Conservation (phyloP, 2,797 vertebrate genomes). For the Apogon hyalosoma region DNA sequence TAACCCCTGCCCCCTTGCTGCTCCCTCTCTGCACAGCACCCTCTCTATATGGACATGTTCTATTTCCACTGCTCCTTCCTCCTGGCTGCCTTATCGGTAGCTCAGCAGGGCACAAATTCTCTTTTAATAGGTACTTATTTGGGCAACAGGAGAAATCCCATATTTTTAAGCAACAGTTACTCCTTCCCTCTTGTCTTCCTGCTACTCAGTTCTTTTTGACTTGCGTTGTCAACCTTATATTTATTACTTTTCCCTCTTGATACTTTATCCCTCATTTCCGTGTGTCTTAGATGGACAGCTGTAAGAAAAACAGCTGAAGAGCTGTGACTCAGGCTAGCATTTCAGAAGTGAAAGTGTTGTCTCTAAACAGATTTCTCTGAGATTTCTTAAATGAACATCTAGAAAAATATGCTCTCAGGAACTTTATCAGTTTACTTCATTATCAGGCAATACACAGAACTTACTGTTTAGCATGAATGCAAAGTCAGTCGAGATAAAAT, state of each 20-base stretch:
- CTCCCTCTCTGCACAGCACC: constrained; percentile 58
- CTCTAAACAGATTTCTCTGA: neutral
- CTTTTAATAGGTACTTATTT: constrained; percentile 86
- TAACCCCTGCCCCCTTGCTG: constrained; percentile 77
- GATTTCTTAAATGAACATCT: constrained; percentile 7
- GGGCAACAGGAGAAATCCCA: constrained; percentile 80
- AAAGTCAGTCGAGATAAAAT: constrained; percentile 36
- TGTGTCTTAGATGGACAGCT: neutral
- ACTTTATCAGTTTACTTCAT: constrained; percentile 6
- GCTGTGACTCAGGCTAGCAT: neutral
- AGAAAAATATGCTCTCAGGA: neutral
- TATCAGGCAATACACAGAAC: constrained; percentile 4
- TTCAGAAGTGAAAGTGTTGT: neutral
- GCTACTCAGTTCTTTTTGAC: constrained; percentile 20
- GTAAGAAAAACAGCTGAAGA: neutral
- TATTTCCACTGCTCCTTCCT: constrained; percentile 80
- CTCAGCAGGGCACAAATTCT: constrained; percentile 73
- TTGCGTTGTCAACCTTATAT: constrained; percentile 32
- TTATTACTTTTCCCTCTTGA: constrained; percentile 23
- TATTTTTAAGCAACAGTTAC: constrained; percentile 57
- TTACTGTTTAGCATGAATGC: constrained; percentile 1
- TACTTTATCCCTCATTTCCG: constrained; percentile 20
- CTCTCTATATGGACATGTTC: constrained; percentile 88
- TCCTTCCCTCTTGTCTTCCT: constrained; percentile 10
- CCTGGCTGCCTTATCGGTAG: constrained; percentile 76